Evolutionary conservation across 2,113 vertebrate genomes (phyloP).

Genomic region (Boulengeromyrus knoepffleri): DNA sequence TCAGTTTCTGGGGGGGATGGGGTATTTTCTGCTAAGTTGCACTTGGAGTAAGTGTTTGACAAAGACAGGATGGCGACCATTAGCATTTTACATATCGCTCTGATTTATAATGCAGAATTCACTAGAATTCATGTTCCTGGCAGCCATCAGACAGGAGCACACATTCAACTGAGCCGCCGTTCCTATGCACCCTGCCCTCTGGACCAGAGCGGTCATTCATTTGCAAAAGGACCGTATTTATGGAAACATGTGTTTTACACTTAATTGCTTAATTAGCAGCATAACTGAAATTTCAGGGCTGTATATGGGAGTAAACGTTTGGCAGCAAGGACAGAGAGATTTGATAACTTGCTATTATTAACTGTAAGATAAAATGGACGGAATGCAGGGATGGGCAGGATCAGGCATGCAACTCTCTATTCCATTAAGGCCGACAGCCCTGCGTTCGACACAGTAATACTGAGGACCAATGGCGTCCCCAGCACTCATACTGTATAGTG

Average conservation of each 20-base stretch:
- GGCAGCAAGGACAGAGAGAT: background rate
- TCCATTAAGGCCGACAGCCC: background rate
- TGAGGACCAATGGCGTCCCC: background rate
- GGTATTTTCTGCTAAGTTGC: background rate
- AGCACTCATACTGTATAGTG: background rate
- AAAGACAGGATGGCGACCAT: background rate
- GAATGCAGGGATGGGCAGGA: background rate
- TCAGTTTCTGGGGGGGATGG: slow-evolving; percentile 9
- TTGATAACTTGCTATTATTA: background rate
- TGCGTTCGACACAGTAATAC: background rate
- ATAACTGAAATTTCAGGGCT: background rate
- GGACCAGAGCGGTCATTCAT: background rate
- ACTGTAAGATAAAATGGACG: background rate
- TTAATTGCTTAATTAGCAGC: background rate
- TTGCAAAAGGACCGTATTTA: background rate
- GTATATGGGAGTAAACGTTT: background rate
- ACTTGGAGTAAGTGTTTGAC: background rate
- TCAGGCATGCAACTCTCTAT: background rate
- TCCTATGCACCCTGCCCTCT: background rate
- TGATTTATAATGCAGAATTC: background rate
- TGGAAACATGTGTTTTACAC: background rate
- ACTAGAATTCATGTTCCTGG: background rate
- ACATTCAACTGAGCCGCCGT: background rate
- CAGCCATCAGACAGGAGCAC: background rate
- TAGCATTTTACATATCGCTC: background rate